Conservation (phyloP, 2,888 invertebrate genomes). For the Macrophya annulata region DNA sequence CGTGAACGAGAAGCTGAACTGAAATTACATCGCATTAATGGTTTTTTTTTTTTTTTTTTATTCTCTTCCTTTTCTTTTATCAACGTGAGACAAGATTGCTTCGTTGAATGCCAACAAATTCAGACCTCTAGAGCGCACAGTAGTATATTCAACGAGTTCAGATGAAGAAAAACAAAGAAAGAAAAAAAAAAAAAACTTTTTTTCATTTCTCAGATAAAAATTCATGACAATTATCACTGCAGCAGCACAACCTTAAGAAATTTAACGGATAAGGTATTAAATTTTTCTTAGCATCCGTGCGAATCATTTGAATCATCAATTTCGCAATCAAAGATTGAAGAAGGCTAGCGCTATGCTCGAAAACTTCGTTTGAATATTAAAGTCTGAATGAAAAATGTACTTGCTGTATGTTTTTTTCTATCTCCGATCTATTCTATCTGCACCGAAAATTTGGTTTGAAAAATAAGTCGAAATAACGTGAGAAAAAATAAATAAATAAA, state of each 20-base stretch:
- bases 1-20: constrained; percentile 16
- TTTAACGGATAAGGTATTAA: background rate
- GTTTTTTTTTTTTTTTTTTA: background rate
- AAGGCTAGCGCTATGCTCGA: background rate
- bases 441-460: too few relatives aligned
- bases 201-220: background rate
- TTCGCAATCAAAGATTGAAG: background rate
- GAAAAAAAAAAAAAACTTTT: background rate
- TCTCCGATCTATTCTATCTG: too few relatives aligned
- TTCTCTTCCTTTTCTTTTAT: too few relatives aligned
- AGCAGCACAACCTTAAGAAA: background rate
- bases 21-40: constrained; percentile 2
- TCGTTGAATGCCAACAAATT: background rate
- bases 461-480: background rate
- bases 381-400: background rate
- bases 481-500: background rate
- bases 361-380: background rate
- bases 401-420: background rate
- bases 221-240: background rate
- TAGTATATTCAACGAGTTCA: background rate
- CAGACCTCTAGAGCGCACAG: background rate
- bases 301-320: background rate
- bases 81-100: constrained; percentile 29
- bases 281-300: background rate
- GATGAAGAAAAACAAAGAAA: background rate